A percentile compares a stretch with the other conserved stretches of the same genome.
phyloP scores from a whole-genome alignment of 1,140 invertebrate genomes.

The Panagrolaimus sp. region DNA sequence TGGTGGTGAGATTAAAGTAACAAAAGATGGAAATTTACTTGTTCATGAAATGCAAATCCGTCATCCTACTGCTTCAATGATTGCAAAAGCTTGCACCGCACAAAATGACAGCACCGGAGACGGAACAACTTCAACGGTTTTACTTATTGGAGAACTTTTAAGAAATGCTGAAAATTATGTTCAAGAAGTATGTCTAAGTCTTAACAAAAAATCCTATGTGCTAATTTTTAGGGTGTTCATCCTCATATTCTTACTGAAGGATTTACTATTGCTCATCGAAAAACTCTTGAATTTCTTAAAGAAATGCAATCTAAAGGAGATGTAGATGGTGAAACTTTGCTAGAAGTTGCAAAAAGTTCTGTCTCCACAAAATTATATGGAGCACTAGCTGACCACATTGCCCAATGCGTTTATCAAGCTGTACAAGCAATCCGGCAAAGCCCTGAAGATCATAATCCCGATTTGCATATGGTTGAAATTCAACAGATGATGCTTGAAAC shows the following conservation, averaged over 20 bases:
- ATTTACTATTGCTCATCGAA: conserved; percentile 80
- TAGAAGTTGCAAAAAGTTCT: conserved; percentile 76
- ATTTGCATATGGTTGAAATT: conserved; percentile 65
- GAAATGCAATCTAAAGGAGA: conserved; percentile 74
- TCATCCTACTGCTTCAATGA: conserved; percentile 94
- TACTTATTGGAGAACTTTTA: conserved; percentile 90
- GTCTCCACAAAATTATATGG: conserved; percentile 85
- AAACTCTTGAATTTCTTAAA: conserved; percentile 81
- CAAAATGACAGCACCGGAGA: conserved; percentile 97
- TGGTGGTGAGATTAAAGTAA: conserved; percentile 96
- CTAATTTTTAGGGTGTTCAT: conserved; percentile 71
- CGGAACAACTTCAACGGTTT: conserved; percentile 94
- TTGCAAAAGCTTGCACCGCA: conserved; percentile 92
- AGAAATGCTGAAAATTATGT: conserved; percentile 94
- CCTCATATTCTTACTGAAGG: conserved; percentile 91
- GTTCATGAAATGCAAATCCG: conserved; percentile 97
- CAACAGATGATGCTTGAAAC: conserved; percentile 90
- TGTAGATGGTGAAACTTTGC: conserved; percentile 71
- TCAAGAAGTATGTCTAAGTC: conserved; percentile 69
- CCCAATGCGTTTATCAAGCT: conserved; percentile 69
- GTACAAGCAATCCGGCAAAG: conserved; percentile 61
- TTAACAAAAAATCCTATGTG: too few species aligned
- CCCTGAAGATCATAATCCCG: conserved; percentile 59
- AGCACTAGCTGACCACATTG: conserved; percentile 78
- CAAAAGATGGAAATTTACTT: conserved; percentile 97